Percentiles rank a stretch among this genome's conserved stretches.
Evolutionary conservation across 1,140 invertebrate species (phyloP).

Genomic region (Tetramorium parvispinum): DNA sequence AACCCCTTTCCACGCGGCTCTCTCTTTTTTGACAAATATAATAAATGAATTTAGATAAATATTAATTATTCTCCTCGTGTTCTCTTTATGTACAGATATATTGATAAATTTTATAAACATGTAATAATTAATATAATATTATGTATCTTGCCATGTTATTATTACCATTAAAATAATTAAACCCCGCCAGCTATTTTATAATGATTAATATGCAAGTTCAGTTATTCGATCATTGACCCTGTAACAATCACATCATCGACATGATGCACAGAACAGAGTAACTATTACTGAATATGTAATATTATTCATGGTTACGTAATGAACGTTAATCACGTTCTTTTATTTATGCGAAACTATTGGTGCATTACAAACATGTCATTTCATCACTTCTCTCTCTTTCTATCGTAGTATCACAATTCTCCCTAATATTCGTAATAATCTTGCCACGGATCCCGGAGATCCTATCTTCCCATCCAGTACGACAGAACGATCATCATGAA

Average conservation of each 20-base stretch:
- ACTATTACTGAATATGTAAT: slow-evolving; percentile 10
- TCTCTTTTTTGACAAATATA: slow-evolving; percentile 15
- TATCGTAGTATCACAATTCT: neutral
- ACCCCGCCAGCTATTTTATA: slow-evolving; percentile 24
- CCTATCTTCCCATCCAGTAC: neutral
- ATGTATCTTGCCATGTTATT: slow-evolving; percentile 19
- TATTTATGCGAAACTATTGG: slow-evolving; percentile 14
- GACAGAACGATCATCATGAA: slow-evolving; percentile 23
- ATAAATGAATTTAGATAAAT: slow-evolving; percentile 41
- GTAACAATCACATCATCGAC: neutral
- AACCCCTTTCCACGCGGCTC: neutral
- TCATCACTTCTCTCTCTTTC: neutral
- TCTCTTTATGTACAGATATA: neutral
- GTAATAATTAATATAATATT: slow-evolving; percentile 55
- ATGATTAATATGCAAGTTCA: slow-evolving; percentile 38
- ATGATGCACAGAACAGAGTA: neutral
- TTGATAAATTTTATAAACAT: slow-evolving; percentile 29
- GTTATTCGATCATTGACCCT: slow-evolving; percentile 29
- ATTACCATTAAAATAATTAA: slow-evolving; percentile 54
- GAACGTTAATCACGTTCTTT: neutral
- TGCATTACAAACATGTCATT: neutral
- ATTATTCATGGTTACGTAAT: slow-evolving; percentile 25
- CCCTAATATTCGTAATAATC: neutral
- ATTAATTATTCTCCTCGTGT: slow-evolving; percentile 29
- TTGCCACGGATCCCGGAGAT: neutral